Evolutionary conservation across 1,140 invertebrate species (phyloP), one percentile per base, ranked within the genome.

Genomic region (Radopholus similis): DNA sequence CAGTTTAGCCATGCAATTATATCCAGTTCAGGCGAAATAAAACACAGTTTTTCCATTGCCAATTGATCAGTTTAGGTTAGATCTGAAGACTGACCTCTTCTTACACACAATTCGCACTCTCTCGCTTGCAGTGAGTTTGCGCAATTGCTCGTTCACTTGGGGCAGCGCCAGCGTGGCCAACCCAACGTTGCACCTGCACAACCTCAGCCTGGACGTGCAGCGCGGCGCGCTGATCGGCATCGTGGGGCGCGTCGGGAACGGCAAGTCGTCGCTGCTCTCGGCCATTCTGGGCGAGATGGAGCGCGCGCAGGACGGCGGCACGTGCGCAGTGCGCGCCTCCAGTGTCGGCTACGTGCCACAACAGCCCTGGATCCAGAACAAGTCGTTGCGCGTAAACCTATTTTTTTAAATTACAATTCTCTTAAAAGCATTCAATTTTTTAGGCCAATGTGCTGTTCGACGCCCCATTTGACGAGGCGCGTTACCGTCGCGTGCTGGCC

Each of bases 221-320:
- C 32, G 58, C 15, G 89, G 88, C 44, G 87, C 88, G 79, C 72
- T 91, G 21, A 89, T 90, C 4, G 86, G 90, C 59, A 85, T 92
- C 32, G 88, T 91, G 34, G 91, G 91, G 18, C 84, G 87, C 66
- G 89, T 88, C 54, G 90, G 90, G 21, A 88, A 88, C 72, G 91
- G 91, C 1, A 92, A 92, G 82, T 73, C 70, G 15, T 66, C 70
- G 28, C 38, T 73, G 15, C 44, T 73, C 23, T 49, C 70, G 21
- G 72, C 71, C 0, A 73, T 73, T 15, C 11, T 70, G 18, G 66
- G 66, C 21, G 66, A 68, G 64, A 68, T 68, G 66, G 64, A 69
- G 13, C 15, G 34, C n/a, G 44, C 64, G 2, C 37, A 62, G 23
- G 53, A 70, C 23, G 53, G 35, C 21, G 56, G 70, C 8, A 32